phyloP scores from a whole-genome alignment of 2,888 invertebrate species.

The Apamea epomidion region DNA sequence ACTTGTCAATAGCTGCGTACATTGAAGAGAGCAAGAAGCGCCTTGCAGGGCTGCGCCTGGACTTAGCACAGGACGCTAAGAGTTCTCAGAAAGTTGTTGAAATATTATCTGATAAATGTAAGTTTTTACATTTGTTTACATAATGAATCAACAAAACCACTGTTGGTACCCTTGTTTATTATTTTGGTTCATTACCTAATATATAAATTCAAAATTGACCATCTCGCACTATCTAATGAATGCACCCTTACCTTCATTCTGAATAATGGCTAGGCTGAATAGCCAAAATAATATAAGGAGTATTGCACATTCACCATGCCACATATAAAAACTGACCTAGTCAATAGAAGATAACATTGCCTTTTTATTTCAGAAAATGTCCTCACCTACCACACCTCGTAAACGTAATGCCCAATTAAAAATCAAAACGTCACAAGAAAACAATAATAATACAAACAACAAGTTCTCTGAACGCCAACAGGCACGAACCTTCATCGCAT shows the following conservation, averaged over 20 bases:
- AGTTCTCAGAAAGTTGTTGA: slow-evolving; percentile 84
- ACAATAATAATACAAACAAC: slow-evolving; percentile 74
- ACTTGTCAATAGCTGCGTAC: slow-evolving; percentile 85
- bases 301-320: neutral
- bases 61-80: slow-evolving; percentile 80
- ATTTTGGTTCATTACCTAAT: neutral
- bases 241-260: neutral
- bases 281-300: neutral
- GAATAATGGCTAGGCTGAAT: neutral
- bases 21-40: slow-evolving; percentile 84
- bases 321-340: neutral
- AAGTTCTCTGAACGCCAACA: slow-evolving; percentile 77
- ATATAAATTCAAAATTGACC: neutral
- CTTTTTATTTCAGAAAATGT: slow-evolving; percentile 76
- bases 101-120: slow-evolving; percentile 82
- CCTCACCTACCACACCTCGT: slow-evolving; percentile 72
- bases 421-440: slow-evolving; percentile 71
- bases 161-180: neutral
- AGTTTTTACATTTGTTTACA: slow-evolving; percentile 62
- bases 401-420: slow-evolving; percentile 68
- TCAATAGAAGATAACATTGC: neutral
- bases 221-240: neutral
- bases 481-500: slow-evolving; percentile 84
- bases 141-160: neutral
- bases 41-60: slow-evolving; percentile 76